Base-by-base conservation (phyloP, 2,888 invertebrate species). In the Patella depressa region DNA sequence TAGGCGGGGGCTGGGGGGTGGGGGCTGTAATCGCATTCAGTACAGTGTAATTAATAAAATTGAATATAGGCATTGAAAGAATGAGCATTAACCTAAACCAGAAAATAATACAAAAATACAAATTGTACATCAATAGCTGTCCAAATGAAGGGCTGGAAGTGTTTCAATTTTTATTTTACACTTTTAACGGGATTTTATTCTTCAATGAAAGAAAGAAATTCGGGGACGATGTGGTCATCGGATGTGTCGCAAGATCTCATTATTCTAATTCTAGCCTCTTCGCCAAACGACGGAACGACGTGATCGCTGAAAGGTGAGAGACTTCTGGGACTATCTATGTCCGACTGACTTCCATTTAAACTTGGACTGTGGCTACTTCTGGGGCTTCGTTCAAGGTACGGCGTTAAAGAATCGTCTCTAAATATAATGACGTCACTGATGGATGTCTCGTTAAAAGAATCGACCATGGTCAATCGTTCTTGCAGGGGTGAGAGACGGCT, bases 341-440 rank as follows among this genome's bases (percentile, higher is more conserved):
- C 24, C 24, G 65, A 65, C 14, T 24, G 19, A 45, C 45, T 45
- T 9, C 45, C 45, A 9, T 45, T 9, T 4, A 45, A 45, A 65
- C 65, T 65, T 19, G 24, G 24, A 24, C 19, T 65, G 19, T 19
- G 11, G 24, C 65, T 65, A 24, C 19, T 65, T 7, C 19, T 9
- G 19, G 65, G 65, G 24, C 65, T 65, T 65, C 65, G 65, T 24
- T 65, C 19, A 19, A 65, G 65, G 4, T 65, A 65, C 24, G 65
- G 65, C 24, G 24, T 65, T 65, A 65, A 65, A 9, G 65, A 65
- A 24, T 65, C 19, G 65, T 65, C 65, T 65, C 65, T 65, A 24
- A 65, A 65, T 65, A 65, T 65, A 19, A 65, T 65, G 65, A 65
- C 24, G 14, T 65, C 65, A 24, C 24, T 65, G 19, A 65, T 65